phyloP scores from a whole-genome alignment of 1,140 invertebrate genomes.

The Ceratitis capitata region DNA sequence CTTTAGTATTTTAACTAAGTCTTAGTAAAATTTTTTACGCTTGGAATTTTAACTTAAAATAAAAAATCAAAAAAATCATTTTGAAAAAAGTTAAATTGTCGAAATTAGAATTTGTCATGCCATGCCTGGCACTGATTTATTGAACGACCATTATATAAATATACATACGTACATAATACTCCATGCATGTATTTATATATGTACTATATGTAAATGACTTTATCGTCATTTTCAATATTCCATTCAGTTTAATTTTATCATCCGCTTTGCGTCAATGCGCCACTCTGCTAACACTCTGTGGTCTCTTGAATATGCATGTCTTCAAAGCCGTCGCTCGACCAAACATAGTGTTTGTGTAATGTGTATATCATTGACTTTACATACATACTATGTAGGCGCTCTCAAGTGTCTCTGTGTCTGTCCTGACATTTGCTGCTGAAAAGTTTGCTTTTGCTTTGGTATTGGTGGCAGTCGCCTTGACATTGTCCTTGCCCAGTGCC shows the following conservation, averaged over 20 bases:
- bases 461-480: constrained; percentile 20
- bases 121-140: no score
- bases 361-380: neutral
- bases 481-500: constrained; percentile 35
- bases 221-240: constrained; percentile 10
- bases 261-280: neutral
- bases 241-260: constrained; percentile 36
- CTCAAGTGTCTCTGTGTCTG: neutral
- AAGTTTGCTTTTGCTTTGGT: constrained; percentile 11
- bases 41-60: no score
- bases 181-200: neutral
- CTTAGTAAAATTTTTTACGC: no score
- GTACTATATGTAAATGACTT: neutral
- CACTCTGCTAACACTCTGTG: neutral
- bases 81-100: no score
- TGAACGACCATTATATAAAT: neutral
- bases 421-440: neutral
- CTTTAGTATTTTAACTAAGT: no score
- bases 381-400: neutral
- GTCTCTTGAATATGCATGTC: neutral
- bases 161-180: neutral
- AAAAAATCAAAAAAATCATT: no score
- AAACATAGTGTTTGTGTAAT: neutral
- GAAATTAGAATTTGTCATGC: no score
- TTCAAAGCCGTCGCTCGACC: neutral